Base-by-base conservation (phyloP, 2,113 vertebrate genomes). In the Marmota flaviventris region DNA sequence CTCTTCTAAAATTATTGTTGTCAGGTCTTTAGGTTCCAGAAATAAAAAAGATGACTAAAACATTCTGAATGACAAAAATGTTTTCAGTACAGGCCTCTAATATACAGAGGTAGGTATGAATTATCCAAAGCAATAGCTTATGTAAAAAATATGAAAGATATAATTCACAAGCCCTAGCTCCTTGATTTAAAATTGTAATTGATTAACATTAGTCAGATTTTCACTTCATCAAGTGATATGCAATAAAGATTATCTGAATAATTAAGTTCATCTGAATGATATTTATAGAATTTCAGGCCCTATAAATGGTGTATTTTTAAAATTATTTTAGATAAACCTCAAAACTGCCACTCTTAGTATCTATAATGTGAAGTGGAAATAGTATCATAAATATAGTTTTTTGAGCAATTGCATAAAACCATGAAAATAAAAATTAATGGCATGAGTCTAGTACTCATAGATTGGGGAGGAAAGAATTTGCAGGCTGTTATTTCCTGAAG, bases 231-330 rank as follows among this genome's bases (percentile, higher is more conserved):
- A 32, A 85, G 85, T 70, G 20, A 85, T 45, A 45, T 61, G 9
- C 24, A 86, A 29, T 27, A 95, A 92, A 32, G 81, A 88, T 91
- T 75, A 97, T 48, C 48, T 94, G 56, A 84, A 95, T 96, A 92
- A 89, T 93, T 84, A 97, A 92, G 12, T 92, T 93, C 13, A 83
- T 53, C 20, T 73, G 13, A 85, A 53, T 78, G 34, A 70, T 67
- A 61, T 48, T 81, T 92, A 45, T 67, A 84, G 34, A 72, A 92
- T 94, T 78, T 58, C 13, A 18, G 45, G 25, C 3, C 85, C 45
- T 85, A 5, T 0, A n/a, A 77, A 85, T 84, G 51, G 6, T 58
- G 2, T n/a, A n/a, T n/a, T n/a, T n/a, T n/a, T n/a, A 20, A 87
- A 88, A 93, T 75, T 70, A 32, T 85, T 89, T 93, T 83, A 9